phyloP scores from a whole-genome alignment of 2,113 vertebrate genomes.

The Tragelaphus strepsiceros region DNA sequence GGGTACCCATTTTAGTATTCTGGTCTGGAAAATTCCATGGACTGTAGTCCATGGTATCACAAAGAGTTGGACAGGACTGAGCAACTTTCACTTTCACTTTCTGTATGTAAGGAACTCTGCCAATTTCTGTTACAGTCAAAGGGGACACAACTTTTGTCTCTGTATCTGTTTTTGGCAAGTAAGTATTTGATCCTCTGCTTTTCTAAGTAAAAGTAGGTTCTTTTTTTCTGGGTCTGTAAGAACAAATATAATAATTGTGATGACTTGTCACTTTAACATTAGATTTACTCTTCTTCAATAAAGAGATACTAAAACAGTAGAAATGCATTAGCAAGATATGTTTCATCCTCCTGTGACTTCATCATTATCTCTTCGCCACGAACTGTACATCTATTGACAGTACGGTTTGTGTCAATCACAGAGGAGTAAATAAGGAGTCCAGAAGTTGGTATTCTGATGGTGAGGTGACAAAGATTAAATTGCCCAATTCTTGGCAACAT shows the following conservation, averaged over 20 bases:
- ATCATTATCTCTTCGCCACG: neutral
- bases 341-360: neutral
- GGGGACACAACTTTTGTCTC: neutral
- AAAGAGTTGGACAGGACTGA: neutral
- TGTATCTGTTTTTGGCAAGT: neutral
- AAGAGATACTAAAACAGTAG: neutral
- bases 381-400: neutral
- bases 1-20: neutral
- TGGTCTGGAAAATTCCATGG: neutral
- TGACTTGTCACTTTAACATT: neutral
- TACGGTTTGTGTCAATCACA: neutral
- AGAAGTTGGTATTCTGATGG: neutral
- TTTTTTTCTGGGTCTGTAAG: neutral
- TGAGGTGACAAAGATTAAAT: neutral
- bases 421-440: neutral
- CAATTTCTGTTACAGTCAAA: neutral
- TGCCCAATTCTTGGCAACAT: neutral
- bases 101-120: neutral
- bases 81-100: neutral
- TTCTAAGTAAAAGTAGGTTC: neutral
- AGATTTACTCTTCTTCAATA: neutral
- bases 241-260: neutral
- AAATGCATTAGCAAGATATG: neutral
- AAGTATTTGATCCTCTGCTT: neutral
- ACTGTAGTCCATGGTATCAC: neutral